Percentiles rank a stretch among this genome's conserved stretches.
Evolutionary conservation across 2,113 vertebrate species (phyloP).

Genomic region (Trogon melanurus): DNA sequence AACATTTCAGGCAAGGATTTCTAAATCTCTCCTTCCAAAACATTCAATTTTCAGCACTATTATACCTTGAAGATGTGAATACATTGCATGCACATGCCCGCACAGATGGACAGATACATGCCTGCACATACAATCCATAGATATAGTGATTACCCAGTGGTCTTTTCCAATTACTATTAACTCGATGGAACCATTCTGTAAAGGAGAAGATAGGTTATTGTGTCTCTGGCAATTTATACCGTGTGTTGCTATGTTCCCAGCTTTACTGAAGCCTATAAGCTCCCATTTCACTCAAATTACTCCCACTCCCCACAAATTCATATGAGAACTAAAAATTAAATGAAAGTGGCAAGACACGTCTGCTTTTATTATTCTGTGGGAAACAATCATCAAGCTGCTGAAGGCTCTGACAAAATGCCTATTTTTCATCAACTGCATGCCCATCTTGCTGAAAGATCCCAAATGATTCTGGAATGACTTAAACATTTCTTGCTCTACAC

Average conservation of each 20-base stretch:
- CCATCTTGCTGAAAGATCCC: neutral
- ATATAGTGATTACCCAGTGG: neutral
- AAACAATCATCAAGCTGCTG: neutral
- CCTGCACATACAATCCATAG: neutral
- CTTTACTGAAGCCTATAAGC: conserved; percentile 21
- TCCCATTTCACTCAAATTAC: conserved; percentile 40
- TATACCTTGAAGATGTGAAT: conserved; percentile 35
- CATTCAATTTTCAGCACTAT: conserved; percentile 26
- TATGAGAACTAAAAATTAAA: conserved; percentile 52
- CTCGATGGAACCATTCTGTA: neutral
- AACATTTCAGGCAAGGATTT: conserved; percentile 14
- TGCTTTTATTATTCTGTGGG: conserved; percentile 23
- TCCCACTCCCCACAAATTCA: conserved; percentile 38
- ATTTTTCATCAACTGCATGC: conserved; percentile 29
- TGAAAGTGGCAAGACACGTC: conserved; percentile 43
- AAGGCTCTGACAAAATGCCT: conserved; percentile 57
- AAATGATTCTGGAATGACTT: conserved; percentile 11
- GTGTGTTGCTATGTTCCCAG: neutral
- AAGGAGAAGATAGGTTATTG: neutral
- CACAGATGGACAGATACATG: neutral
- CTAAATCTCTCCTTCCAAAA: conserved; percentile 41
- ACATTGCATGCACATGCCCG: neutral
- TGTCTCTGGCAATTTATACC: conserved; percentile 17
- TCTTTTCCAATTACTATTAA: neutral
- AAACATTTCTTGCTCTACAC: neutral